phyloP scores from a whole-genome alignment of 2,113 vertebrate genomes.

The Cyanistes caeruleus region DNA sequence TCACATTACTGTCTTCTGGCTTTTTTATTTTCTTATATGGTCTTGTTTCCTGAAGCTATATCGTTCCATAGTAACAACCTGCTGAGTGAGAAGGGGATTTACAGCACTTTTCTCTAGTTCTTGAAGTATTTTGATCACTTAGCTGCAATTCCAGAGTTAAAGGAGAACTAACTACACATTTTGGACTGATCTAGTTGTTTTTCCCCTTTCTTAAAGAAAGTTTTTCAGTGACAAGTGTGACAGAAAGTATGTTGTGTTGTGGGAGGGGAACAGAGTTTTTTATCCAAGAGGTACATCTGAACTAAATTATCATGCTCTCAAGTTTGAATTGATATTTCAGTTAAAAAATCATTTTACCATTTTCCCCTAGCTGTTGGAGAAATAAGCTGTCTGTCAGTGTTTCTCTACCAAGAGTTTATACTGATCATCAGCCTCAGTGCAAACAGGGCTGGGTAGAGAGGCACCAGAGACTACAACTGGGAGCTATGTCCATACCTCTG shows the following conservation, averaged over 20 bases:
- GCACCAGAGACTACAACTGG: neutral
- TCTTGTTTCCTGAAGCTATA: neutral
- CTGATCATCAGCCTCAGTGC: neutral
- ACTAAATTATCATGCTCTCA: constrained; percentile 6
- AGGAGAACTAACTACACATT: neutral
- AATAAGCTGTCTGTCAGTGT: neutral
- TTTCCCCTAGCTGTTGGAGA: neutral
- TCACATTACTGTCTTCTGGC: neutral
- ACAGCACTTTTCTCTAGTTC: neutral
- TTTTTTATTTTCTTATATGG: neutral
- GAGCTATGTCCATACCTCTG: neutral
- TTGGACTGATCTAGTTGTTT: neutral
- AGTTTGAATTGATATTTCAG: neutral
- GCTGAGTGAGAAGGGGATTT: constrained; percentile 5
- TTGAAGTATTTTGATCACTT: neutral
- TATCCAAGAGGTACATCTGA: constrained; percentile 25
- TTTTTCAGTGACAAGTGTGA: neutral
- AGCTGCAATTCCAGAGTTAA: neutral
- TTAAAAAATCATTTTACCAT: neutral
- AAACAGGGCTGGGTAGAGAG: neutral
- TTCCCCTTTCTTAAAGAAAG: neutral
- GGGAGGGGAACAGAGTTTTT: neutral
- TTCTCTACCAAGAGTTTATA: neutral
- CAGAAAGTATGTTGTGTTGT: neutral
- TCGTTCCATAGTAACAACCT: neutral